Percentiles rank a stretch among this genome's conserved stretches.
phyloP scores from a whole-genome alignment of 2,113 vertebrate genomes.

The Spizaetus ornatus region DNA sequence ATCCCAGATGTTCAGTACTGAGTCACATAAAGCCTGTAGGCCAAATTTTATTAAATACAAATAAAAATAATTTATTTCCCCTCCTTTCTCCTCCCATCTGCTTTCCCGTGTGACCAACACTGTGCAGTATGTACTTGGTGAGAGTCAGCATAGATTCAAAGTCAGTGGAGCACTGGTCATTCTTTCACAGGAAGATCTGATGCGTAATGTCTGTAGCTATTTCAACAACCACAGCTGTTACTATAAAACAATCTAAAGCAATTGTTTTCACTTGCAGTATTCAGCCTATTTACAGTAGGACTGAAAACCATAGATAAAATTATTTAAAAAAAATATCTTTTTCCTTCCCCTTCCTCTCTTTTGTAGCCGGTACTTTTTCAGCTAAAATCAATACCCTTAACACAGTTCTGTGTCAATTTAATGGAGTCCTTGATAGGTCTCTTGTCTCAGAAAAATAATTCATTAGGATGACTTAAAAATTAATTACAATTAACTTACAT shows the following conservation, averaged over 20 bases:
- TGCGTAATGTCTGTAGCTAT: background rate
- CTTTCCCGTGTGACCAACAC: background rate
- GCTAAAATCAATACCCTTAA: background rate
- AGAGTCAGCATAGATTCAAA: background rate
- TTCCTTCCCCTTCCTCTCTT: background rate
- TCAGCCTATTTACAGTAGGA: background rate
- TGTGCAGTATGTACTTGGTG: background rate
- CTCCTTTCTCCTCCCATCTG: slow-evolving; percentile 4
- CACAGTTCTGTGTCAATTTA: background rate
- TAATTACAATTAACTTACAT: background rate
- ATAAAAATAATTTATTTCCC: slow-evolving; percentile 4
- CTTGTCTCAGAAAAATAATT: background rate
- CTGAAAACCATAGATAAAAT: background rate
- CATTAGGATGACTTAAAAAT: background rate
- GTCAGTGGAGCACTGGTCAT: background rate
- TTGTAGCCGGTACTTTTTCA: background rate
- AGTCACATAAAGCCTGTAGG: slow-evolving; percentile 30
- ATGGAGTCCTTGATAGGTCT: background rate
- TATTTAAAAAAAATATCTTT: background rate
- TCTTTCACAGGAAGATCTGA: background rate
- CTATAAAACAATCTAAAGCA: background rate
- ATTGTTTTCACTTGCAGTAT: background rate
- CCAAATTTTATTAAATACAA: slow-evolving; percentile 30
- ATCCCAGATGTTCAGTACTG: slow-evolving; percentile 64
- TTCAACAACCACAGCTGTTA: background rate